phyloP scores from a whole-genome alignment of 2,113 vertebrate species.

The Malaclemys terrapin region DNA sequence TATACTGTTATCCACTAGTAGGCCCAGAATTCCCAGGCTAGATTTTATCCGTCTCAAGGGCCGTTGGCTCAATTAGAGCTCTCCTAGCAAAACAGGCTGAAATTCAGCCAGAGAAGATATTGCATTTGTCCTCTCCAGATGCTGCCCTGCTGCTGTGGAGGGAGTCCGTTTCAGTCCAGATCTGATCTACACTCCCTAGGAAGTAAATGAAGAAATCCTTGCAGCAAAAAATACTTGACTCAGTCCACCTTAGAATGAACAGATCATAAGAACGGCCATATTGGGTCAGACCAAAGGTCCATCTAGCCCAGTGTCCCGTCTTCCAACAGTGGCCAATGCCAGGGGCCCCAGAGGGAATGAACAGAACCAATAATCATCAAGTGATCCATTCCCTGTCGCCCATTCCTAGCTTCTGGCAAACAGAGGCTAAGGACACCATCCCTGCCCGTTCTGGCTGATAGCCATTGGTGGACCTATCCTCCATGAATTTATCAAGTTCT shows the following conservation, averaged over 20 bases:
- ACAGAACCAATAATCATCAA: too few species aligned
- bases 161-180: not conserved
- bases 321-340: too few species aligned
- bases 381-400: too few species aligned
- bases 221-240: not conserved
- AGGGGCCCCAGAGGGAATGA: too few species aligned
- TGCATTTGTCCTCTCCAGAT: not conserved
- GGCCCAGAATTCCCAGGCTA: not conserved
- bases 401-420: too few species aligned
- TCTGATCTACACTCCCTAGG: not conserved
- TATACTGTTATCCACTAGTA: not conserved
- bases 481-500: too few species aligned
- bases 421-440: too few species aligned
- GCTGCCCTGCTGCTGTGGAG: not conserved
- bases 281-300: too few species aligned
- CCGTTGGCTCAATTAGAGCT: not conserved
- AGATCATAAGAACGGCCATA: too few species aligned
- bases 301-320: too few species aligned
- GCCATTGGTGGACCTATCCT: too few species aligned
- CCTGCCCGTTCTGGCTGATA: too few species aligned
- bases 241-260: not conserved
- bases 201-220: not conserved
- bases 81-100: not conserved
- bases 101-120: not conserved
- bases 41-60: not conserved